Evolutionary conservation across 2,888 invertebrate species (phyloP).

Genomic region (Ceramica pisi): DNA sequence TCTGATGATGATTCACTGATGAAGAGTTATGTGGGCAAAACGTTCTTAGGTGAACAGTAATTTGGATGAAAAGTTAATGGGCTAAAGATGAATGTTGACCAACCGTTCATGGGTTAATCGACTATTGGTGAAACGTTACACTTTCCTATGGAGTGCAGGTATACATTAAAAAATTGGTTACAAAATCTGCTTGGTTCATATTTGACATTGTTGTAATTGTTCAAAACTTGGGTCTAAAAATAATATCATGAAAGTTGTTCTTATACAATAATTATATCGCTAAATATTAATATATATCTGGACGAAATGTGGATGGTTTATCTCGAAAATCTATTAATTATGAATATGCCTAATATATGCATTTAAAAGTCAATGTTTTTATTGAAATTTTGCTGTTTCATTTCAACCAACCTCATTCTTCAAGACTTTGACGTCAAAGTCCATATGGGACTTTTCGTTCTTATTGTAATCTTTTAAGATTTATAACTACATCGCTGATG

Average conservation of each 20-base stretch:
- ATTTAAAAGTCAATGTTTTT: constrained; percentile 62
- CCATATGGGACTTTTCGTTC: too few relatives aligned
- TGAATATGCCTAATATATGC: constrained; percentile 60
- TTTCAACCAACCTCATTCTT: constrained; percentile 20
- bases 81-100: too few relatives aligned
- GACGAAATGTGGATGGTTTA: constrained; percentile 12
- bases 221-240: constrained; percentile 26
- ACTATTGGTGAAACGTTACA: too few relatives aligned
- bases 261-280: not conserved
- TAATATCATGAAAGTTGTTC: constrained; percentile 18
- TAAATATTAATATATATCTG: not conserved
- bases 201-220: constrained; percentile 9
- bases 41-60: too few relatives aligned
- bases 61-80: too few relatives aligned
- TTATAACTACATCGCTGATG: too few relatives aligned
- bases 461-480: too few relatives aligned
- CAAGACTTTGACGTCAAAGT: too few relatives aligned
- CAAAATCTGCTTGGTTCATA: not conserved
- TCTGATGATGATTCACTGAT: too few relatives aligned
- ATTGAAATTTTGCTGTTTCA: constrained; percentile 30
- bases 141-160: too few relatives aligned
- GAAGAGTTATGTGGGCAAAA: too few relatives aligned
- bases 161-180: constrained; percentile 10
- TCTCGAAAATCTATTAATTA: constrained; percentile 30
- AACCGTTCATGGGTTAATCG: too few relatives aligned